Conservation (phyloP, 2,888 invertebrate genomes). For the Anaspis maculata region DNA sequence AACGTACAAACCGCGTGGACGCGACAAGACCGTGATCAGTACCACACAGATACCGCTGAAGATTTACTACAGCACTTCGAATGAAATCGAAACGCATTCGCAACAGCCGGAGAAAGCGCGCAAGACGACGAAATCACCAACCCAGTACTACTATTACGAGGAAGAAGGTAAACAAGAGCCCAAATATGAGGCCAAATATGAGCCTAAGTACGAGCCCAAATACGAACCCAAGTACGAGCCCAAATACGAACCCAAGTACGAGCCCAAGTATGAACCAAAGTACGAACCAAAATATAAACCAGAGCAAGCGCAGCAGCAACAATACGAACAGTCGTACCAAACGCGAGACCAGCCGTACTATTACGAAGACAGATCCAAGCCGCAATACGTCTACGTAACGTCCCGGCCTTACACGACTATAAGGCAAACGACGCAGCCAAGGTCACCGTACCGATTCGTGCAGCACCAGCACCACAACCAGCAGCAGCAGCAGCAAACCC, state of each 20-base stretch:
- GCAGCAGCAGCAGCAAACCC: constrained; percentile 16
- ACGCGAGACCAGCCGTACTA: too few relatives aligned
- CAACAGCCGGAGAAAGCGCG: constrained; percentile 28
- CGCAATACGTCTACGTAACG: constrained; percentile 34
- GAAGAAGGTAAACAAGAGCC: constrained; percentile 35
- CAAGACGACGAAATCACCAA: constrained; percentile 38
- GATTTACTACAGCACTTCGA: constrained; percentile 53
- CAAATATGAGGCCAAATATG: not conserved
- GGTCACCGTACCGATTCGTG: constrained; percentile 28
- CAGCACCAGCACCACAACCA: too few relatives aligned
- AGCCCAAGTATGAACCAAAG: not conserved
- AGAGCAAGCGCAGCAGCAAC: constrained; percentile 16
- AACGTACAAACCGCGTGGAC: constrained; percentile 44
- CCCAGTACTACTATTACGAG: constrained; percentile 63
- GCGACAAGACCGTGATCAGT: constrained; percentile 39
- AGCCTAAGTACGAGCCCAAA: constrained; percentile 22
- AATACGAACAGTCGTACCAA: not conserved
- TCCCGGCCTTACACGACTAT: constrained; percentile 27
- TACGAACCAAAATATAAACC: too few relatives aligned
- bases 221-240: constrained; percentile 59
- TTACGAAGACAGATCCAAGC: too few relatives aligned
- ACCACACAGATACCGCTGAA: constrained; percentile 56
- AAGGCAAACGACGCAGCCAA: constrained; percentile 28
- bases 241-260: constrained; percentile 43
- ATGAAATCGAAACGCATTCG: constrained; percentile 48